Conservation (phyloP, 2,888 invertebrate species). For the Eristalinus sepulchralis region DNA sequence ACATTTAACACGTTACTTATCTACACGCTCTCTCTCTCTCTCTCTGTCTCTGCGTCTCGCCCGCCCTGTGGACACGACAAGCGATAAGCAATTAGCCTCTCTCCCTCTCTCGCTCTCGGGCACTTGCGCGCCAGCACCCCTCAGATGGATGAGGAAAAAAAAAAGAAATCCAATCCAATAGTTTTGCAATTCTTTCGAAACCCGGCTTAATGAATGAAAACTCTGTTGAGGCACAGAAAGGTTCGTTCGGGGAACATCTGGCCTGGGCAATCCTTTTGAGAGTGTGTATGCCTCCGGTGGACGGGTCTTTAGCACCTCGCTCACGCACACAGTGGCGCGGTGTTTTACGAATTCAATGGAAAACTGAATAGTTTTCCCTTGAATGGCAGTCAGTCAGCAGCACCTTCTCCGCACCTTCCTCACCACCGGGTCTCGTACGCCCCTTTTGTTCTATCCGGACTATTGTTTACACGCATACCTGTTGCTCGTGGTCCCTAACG, state of each 20-base stretch:
- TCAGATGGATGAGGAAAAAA: not conserved
- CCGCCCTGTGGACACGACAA: not conserved
- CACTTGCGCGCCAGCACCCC: not conserved
- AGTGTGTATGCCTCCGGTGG: no score
- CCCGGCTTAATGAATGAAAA: not conserved
- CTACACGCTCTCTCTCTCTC: not conserved
- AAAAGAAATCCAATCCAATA: no score
- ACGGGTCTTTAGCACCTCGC: not conserved
- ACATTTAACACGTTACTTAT: constrained; percentile 58
- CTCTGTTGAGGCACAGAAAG: not conserved
- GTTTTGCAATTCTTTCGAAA: not conserved
- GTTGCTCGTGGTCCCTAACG: constrained; percentile 22
- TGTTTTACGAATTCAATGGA: not conserved
- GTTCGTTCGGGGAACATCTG: not conserved
- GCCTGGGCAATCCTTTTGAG: not conserved
- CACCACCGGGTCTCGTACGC: not conserved
- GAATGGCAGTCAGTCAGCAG: not conserved
- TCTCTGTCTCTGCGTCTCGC: not conserved
- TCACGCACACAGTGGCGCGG: not conserved
- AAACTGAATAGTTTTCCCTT: not conserved
- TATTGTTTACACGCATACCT: constrained; percentile 52
- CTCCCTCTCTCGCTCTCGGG: constrained; percentile 1
- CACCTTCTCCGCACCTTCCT: not conserved
- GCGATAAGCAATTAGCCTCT: constrained; percentile 17
- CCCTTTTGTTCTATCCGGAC: not conserved